phyloP scores from a whole-genome alignment of 2,797 vertebrate genomes.

The Agapornis canus region DNA sequence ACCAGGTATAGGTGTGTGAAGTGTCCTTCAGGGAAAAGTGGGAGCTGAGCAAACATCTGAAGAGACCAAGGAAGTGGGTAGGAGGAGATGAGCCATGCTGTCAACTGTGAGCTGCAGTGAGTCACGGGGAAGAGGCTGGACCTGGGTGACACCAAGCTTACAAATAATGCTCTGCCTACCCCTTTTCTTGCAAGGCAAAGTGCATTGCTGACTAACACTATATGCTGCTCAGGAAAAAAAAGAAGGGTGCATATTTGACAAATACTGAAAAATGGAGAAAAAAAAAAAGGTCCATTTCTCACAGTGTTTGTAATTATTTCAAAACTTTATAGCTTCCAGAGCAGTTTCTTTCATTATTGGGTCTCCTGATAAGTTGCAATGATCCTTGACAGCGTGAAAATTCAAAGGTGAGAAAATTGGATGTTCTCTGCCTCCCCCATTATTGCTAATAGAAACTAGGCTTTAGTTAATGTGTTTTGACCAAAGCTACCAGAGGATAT shows the following conservation, averaged over 20 bases:
- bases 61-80: constrained; percentile 34
- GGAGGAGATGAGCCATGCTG: constrained; percentile 55
- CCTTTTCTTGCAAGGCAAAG: background rate
- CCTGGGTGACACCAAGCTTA: constrained; percentile 11
- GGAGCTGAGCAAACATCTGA: constrained; percentile 47
- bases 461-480: background rate
- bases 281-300: background rate
- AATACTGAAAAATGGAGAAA: background rate
- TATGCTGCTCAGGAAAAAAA: background rate
- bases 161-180: constrained; percentile 21
- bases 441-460: background rate
- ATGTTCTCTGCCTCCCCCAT: background rate
- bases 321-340: background rate
- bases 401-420: background rate
- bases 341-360: background rate
- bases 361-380: background rate
- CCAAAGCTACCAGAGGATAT: background rate
- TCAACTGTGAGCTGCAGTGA: constrained; percentile 46
- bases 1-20: background rate
- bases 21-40: constrained; percentile 19
- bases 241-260: background rate
- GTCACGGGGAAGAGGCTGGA: constrained; percentile 50
- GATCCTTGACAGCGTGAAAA: background rate
- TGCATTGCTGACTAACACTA: background rate
- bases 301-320: background rate